A percentile compares a stretch with the other conserved stretches of the same genome.
phyloP scores from a whole-genome alignment of 2,888 invertebrate species.

The Thereva unica region DNA sequence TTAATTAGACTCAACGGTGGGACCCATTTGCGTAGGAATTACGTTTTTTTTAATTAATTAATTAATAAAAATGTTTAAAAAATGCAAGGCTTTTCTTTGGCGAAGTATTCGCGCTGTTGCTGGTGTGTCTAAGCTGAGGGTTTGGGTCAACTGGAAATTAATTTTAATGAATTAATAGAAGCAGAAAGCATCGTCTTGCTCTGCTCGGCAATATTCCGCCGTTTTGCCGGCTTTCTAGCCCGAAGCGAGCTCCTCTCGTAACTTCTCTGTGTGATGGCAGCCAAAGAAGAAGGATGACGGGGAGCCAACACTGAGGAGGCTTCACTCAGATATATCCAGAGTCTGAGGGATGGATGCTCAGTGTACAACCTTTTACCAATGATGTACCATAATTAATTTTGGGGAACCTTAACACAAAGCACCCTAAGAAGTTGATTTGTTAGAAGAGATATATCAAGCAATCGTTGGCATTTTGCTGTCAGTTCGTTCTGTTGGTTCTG shows the following conservation, averaged over 20 bases:
- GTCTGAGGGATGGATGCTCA: not conserved
- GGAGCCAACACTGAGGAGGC: not conserved
- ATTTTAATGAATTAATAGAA: slow-evolving; percentile 37
- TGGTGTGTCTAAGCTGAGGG: not conserved
- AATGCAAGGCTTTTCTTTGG: not conserved
- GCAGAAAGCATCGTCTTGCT: slow-evolving; percentile 24
- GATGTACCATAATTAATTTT: slow-evolving; percentile 16
- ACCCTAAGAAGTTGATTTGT: slow-evolving; percentile 9
- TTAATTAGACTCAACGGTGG: slow-evolving; percentile 10
- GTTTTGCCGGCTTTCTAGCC: not conserved
- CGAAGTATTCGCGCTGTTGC: not conserved
- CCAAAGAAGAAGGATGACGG: not conserved
- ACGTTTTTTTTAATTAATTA: slow-evolving; percentile 4
- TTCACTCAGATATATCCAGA: not conserved
- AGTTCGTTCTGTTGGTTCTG: not conserved
- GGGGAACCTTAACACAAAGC: slow-evolving; percentile 4
- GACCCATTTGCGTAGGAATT: not conserved
- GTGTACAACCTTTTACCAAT: not conserved
- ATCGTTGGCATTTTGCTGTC: slow-evolving; percentile 5
- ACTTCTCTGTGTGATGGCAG: not conserved
- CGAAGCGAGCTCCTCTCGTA: not conserved
- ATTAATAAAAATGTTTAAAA: slow-evolving; percentile 10
- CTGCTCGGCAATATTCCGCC: no score
- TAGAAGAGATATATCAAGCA: slow-evolving; percentile 15
- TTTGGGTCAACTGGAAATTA: slow-evolving; percentile 31